Percentiles rank a stretch among this genome's conserved stretches.
Evolutionary conservation across 2,113 vertebrate genomes (phyloP).

Genomic region (Tor tambroides): DNA sequence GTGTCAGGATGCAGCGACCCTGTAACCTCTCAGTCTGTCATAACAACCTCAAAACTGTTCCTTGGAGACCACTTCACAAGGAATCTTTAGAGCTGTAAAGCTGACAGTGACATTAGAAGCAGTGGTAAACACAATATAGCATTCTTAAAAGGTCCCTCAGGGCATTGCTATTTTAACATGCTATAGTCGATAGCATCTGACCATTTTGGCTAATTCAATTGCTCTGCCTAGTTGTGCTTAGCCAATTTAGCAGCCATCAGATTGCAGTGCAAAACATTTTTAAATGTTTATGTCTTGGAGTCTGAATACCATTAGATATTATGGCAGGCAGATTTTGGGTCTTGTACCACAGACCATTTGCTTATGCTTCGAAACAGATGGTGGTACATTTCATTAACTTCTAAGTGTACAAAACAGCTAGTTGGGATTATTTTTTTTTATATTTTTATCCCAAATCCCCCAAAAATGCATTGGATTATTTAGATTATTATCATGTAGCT

Average conservation of each 20-base stretch:
- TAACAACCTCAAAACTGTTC: neutral
- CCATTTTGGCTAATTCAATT: constrained; percentile 30
- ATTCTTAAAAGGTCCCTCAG: constrained; percentile 29
- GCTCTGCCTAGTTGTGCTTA: constrained; percentile 17
- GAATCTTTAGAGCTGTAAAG: constrained; percentile 12
- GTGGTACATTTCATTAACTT: constrained; percentile 14
- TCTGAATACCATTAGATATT: neutral
- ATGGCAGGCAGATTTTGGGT: neutral
- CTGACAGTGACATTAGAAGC: constrained; percentile 19
- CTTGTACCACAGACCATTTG: constrained; percentile 3
- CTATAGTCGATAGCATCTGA: constrained; percentile 40
- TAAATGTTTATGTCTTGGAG: constrained; percentile 24
- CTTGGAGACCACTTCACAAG: constrained; percentile 18
- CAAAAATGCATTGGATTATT: neutral
- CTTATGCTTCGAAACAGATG: constrained; percentile 1
- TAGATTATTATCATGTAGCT: neutral
- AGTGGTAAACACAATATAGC: constrained; percentile 17
- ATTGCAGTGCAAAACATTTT: neutral
- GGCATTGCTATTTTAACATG: constrained; percentile 28
- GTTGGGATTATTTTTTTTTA: neutral
- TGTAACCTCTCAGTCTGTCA: constrained; percentile 21
- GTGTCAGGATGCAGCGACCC: neutral
- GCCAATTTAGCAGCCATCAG: constrained; percentile 19
- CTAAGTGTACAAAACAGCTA: neutral
- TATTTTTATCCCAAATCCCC: neutral